phyloP scores from a whole-genome alignment of 2,113 vertebrate species.

The Gymnobelideus leadbeateri region DNA sequence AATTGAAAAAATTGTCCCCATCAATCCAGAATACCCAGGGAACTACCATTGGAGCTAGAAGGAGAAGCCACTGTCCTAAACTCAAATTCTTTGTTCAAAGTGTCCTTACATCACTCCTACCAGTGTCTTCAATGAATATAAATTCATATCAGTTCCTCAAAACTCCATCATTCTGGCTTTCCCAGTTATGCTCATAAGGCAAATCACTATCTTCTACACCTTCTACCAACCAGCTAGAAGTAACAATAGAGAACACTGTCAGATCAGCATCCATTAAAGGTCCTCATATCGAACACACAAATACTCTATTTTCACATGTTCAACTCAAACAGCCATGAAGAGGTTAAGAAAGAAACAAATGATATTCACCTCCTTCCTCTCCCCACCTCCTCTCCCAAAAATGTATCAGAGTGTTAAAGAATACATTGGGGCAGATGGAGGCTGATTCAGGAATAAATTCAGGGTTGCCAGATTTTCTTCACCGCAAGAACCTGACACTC shows the following conservation, averaged over 20 bases:
- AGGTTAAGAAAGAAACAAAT: slow-evolving; percentile 43
- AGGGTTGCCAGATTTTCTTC: slow-evolving; percentile 58
- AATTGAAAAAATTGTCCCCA: not conserved
- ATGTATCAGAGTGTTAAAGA: slow-evolving; percentile 44
- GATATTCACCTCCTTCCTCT: not conserved
- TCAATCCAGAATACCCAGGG: not conserved
- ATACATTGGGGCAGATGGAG: slow-evolving; percentile 59
- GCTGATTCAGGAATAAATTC: slow-evolving; percentile 54
- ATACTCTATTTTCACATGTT: not conserved
- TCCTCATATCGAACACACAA: not conserved
- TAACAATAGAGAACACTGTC: not conserved
- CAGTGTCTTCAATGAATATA: not conserved
- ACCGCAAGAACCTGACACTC: slow-evolving; percentile 57
- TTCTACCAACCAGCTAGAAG: not conserved
- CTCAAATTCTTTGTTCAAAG: not conserved
- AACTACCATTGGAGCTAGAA: not conserved
- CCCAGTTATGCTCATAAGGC: not conserved
- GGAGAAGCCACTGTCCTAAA: not conserved
- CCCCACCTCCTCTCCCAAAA: slow-evolving; percentile 36
- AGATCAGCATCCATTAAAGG: not conserved
- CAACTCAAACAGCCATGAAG: slow-evolving; percentile 11
- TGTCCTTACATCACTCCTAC: not conserved
- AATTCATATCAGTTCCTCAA: slow-evolving; percentile 50
- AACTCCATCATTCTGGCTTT: not conserved
- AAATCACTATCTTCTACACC: not conserved